Evolutionary conservation across 2,797 vertebrate genomes (phyloP).

Genomic region (Schizopygopsis pylzovi): DNA sequence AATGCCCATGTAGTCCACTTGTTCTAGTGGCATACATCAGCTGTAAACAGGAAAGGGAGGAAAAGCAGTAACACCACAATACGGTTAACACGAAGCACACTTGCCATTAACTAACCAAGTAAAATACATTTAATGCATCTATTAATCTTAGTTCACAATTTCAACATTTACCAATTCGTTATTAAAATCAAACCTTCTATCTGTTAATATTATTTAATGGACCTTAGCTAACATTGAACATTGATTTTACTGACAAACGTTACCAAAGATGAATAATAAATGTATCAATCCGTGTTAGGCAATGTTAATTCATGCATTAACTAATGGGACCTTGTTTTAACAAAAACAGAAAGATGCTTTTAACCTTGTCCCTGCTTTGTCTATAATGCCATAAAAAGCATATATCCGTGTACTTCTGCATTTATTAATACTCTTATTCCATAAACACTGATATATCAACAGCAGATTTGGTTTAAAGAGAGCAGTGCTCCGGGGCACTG

Average conservation of each 20-base stretch:
- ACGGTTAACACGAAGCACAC: not conserved
- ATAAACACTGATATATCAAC: not conserved
- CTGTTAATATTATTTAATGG: not conserved
- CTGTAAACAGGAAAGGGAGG: not conserved
- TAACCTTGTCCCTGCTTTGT: not conserved
- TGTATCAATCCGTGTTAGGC: no score
- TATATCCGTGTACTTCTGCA: no score
- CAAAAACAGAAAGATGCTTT: not conserved
- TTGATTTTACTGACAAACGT: not conserved
- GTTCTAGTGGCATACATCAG: not conserved
- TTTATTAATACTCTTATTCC: not conserved
- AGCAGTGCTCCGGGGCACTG: not conserved
- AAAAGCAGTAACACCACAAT: not conserved
- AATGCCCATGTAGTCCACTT: not conserved
- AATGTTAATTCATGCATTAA: not conserved
- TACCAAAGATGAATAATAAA: not conserved
- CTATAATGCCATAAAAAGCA: not conserved
- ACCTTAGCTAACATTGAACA: not conserved
- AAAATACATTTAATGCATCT: not conserved
- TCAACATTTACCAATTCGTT: not conserved
- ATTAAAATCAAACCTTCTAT: not conserved
- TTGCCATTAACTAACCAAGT: not conserved
- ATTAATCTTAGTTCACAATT: not conserved
- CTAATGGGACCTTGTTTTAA: not conserved
- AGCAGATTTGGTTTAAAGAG: not conserved